Base-by-base conservation (phyloP, 1,140 invertebrate genomes). In the Calliopsis andreniformis region DNA sequence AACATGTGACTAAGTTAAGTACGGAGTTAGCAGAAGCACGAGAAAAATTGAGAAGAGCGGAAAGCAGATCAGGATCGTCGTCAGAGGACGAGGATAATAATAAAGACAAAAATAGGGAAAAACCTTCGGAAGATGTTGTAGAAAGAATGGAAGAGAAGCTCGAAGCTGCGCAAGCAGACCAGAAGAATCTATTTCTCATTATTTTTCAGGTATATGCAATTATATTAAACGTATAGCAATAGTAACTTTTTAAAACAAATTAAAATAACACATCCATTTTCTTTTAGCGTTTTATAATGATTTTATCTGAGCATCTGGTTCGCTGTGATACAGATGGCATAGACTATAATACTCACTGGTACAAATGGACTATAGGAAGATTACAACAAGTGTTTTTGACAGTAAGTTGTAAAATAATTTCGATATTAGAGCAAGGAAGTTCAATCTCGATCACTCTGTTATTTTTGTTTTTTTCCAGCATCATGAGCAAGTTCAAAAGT, bases 401-500 rank as follows among this genome's bases (percentile, higher is more conserved):
- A 91, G 98, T 99, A 93, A 95, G 94, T 94, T 47, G 58, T 23
- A 51, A 7, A 25, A 4, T 16, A 53, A 53, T 85, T 20, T n/a
- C n/a, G n/a, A 2, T 76, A 20, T 49, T 6, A 35, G 23, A 47
- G 42, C 32, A 6, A 47, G 53, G 10, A 23, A 64, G 35, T 23
- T 39, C 6, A 35, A n/a, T n/a, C n/a, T n/a, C n/a, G n/a, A n/a
- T n/a, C n/a, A n/a, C 45, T 14, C 70, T 61, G 56, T 39, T 35
- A 78, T 49, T 45, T 88, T 87, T 7, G 56, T 59, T 25, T 8
- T 20, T 45, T 93, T 94, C 28, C 90, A 97, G 98, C 98, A 99
- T 92, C 96, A 99, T 90, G 97, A 98, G 88, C 97, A 99, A 94
- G 98, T 99, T n/a, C 98, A 98, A 92, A 97, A 98, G 87, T 99